Base-by-base conservation (phyloP, 2,113 vertebrate genomes). In the Cebus imitator region DNA sequence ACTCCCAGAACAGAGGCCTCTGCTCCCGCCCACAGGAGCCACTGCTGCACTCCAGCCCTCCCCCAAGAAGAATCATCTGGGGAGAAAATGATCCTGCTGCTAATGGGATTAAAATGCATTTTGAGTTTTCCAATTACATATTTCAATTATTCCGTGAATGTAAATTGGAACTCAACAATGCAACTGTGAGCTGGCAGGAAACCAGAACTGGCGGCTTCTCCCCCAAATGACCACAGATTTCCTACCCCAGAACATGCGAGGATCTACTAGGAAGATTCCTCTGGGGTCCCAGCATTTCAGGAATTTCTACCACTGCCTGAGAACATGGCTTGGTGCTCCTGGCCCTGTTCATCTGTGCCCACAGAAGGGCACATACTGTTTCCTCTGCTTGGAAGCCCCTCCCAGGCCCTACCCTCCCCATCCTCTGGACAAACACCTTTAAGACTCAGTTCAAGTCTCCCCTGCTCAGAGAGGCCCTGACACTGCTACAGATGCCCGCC, bases 91-190 rank as follows among this genome's bases (percentile, higher is more conserved):
- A 3, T 80, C 68, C 90, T 82, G 48, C 75, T 85, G 52, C 92
- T 98, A 94, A 97, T 93, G 52, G 96, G 50, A 89, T 98, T 97
- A 90, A 98, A 98, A 98, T 96, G 96, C 7, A 97, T 96, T 89
- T 93, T 95, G 87, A 89, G 87, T 98, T 98, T 98, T 98, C 80
- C 97, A 97, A 96, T 98, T 98, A 96, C 37, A 14, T 97, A 96
- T 98, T 98, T 98, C 94, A 97, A 86, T 97, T 98, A 91, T 96
- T 97, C 91, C 45, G 9, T 96, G 97, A 97, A 96, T 97, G 91
- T 95, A 96, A 97, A 98, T 96, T 97, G 84, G 89, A 95, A n/a
- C 40, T 96, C 75, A 27, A 64, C 80, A 76, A 55, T 32, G 27
- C 35, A 96, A 79, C 81, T 90, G 64, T 75, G 85, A 90, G 61